These are phyloP conservation scores for Sinocyclocheilus anshuiensis DNA, from an alignment of 2,113 vertebrate genomes.

Conservation along the genomic window DNA sequence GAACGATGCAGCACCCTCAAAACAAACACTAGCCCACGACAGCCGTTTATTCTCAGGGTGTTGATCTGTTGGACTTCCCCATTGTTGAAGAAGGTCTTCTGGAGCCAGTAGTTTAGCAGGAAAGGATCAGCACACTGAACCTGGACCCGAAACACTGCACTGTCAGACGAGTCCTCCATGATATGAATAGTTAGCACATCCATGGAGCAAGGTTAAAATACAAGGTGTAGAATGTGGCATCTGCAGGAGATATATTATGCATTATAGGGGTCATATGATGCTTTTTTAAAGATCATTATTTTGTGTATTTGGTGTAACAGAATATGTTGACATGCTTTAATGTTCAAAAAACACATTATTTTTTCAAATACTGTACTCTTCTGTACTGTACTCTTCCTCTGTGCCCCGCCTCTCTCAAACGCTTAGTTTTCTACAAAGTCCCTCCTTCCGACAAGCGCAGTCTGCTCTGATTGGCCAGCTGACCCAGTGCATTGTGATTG, in stretches of 20 bases:
- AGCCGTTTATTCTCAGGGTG: slow-evolving; percentile 35
- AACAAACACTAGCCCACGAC: slow-evolving; percentile 56
- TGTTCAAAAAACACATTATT: too few species aligned
- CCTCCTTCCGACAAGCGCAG: too few species aligned
- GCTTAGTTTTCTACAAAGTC: too few species aligned
- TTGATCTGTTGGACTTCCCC: slow-evolving; percentile 62
- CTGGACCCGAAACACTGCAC: slow-evolving; percentile 54
- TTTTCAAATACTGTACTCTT: too few species aligned
- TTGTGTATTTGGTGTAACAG: too few species aligned
- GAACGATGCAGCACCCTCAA: slow-evolving; percentile 61
- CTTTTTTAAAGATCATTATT: too few species aligned
- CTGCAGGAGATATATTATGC: background rate
- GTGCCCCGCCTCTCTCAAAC: too few species aligned
- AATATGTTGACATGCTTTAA: too few species aligned
- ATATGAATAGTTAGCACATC: slow-evolving; percentile 57
- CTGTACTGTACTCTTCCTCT: too few species aligned
- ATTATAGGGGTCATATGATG: too few species aligned
- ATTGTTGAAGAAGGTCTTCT: slow-evolving; percentile 61
- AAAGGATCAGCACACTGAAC: slow-evolving; percentile 47
- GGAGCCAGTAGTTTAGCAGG: slow-evolving; percentile 58
- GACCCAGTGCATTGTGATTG: too few species aligned
- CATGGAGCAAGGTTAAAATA: background rate
- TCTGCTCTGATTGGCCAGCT: too few species aligned
- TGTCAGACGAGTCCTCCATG: slow-evolving; percentile 52
- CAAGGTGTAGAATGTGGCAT: background rate